Evolutionary conservation across 2,888 invertebrate species (phyloP).

Genomic region (Polydesmus complanatus): DNA sequence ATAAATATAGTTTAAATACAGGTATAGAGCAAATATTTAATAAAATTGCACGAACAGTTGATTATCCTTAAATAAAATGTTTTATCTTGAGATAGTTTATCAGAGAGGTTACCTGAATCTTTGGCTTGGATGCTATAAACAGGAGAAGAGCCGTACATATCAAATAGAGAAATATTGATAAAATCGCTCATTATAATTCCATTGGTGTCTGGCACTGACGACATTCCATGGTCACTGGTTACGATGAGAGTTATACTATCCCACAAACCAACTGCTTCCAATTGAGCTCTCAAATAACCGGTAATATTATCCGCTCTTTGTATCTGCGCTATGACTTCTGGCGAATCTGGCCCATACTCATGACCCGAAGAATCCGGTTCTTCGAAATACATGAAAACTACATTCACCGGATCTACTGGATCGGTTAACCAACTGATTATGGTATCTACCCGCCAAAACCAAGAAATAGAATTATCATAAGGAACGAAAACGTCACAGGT

Average conservation of each 20-base stretch:
- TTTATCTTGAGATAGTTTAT: neutral
- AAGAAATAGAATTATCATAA: conserved; percentile 24
- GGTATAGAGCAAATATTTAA: no score
- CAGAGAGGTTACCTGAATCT: conserved; percentile 17
- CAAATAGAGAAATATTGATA: neutral
- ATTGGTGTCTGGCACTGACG: conserved; percentile 25
- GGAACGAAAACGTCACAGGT: conserved; percentile 27
- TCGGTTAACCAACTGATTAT: conserved; percentile 46
- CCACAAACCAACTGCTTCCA: conserved; percentile 5
- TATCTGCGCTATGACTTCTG: conserved; percentile 8
- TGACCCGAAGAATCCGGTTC: conserved; percentile 54
- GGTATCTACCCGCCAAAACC: conserved; percentile 36
- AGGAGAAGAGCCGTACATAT: conserved; percentile 4
- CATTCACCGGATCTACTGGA: conserved; percentile 46
- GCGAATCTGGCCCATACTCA: conserved; percentile 26
- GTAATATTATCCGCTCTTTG: conserved; percentile 8
- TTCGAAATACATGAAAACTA: conserved; percentile 52
- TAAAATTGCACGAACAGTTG: no score
- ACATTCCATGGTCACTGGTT: conserved; percentile 17
- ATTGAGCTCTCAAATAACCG: conserved; percentile 6
- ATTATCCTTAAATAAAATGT: neutral
- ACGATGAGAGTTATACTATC: conserved; percentile 15
- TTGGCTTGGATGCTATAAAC: conserved; percentile 15
- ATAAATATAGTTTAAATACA: no score
- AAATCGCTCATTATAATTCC: conserved; percentile 2